Evolutionary conservation across 2,888 invertebrate species (phyloP), one percentile per base, ranked within the genome.

Genomic region (Eupithecia abbreviata): DNA sequence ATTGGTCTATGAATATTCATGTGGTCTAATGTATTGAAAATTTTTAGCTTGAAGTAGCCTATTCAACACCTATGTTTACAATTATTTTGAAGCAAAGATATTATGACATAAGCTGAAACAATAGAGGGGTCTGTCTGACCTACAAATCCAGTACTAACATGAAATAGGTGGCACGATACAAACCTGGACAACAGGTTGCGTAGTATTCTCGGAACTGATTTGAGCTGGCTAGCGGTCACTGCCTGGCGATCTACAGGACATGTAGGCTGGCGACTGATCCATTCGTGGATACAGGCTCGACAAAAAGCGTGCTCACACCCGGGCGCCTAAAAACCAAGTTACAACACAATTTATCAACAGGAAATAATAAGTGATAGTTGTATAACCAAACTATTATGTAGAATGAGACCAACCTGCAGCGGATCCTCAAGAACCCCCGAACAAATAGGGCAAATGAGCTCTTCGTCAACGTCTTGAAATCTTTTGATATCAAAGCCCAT

Each of bases 301-400:
- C 99, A 99, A 93, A 99, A 99, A 76, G 99, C 98, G 95, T 99
- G 99, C 91, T 99, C 99, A 92, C 99, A 99, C 85, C 97, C 97
- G 72, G 98, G 98, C 74, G 99, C 98, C 98, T 98, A 91, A 76
- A 79, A 85, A 77, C 77, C 77, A 74, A 77, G 18, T 45, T 58
- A 12, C 18, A 10, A 43, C 47, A 30, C 18, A 18, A 43, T 45
- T 47, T 69, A 13, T 68, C 69, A 72, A 66, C 51, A 18, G 47
- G 47, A 75, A 78, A 65, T 47, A 49, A 45, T 45, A 9, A 62
- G 65, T 45, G 66, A 5, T 30, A 41, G 62, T 49, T 41, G 15
- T 69, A 18, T 45, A 75, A 65, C 66, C 7, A 70, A 13, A 15
- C 7, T 55, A 75, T 13, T 45, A 73, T 43, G 51, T 75, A 71